These are phyloP conservation scores for Herminia tarsipennalis DNA, from an alignment of 2,888 invertebrate species.

Conservation along the genomic window DNA sequence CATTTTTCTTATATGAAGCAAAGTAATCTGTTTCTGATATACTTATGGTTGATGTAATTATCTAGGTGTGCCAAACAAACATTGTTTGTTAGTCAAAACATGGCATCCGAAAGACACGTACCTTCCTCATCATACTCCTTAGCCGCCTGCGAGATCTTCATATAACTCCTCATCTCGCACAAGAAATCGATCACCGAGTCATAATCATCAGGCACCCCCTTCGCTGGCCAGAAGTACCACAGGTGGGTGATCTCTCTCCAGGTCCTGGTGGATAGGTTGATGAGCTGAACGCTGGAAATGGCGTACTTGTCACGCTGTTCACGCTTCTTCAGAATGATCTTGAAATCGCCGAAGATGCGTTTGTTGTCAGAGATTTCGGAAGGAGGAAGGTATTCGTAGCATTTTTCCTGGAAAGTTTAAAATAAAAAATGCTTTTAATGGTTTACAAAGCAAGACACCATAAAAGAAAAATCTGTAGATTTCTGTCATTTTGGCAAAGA, in stretches of 20 bases:
- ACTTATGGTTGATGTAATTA: neutral
- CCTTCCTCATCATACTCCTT: conserved; percentile 84
- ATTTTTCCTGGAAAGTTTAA: conserved; percentile 89
- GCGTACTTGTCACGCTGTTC: conserved; percentile 97
- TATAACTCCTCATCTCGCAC: conserved; percentile 90
- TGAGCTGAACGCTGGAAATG: conserved; percentile 93
- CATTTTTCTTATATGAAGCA: too few relatives aligned
- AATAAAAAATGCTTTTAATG: neutral
- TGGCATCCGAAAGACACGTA: too few relatives aligned
- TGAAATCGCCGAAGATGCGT: conserved; percentile 94
- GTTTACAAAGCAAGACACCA: neutral
- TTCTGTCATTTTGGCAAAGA: too few relatives aligned
- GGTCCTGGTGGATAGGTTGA: conserved; percentile 92
- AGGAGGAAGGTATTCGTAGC: conserved; percentile 96
- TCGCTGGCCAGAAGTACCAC: conserved; percentile 98
- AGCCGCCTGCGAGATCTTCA: conserved; percentile 80
- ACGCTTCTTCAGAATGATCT: conserved; percentile 94
- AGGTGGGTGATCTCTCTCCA: conserved; percentile 95
- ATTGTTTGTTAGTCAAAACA: too few relatives aligned
- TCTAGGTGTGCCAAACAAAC: neutral
- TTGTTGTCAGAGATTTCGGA: conserved; percentile 96
- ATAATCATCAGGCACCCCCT: conserved; percentile 93
- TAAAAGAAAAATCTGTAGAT: too few relatives aligned
- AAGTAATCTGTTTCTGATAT: too few relatives aligned
- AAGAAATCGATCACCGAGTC: conserved; percentile 94